These are phyloP conservation scores for Magallana gigas DNA, from an alignment of 1,140 invertebrate species.

Conservation along the genomic window DNA sequence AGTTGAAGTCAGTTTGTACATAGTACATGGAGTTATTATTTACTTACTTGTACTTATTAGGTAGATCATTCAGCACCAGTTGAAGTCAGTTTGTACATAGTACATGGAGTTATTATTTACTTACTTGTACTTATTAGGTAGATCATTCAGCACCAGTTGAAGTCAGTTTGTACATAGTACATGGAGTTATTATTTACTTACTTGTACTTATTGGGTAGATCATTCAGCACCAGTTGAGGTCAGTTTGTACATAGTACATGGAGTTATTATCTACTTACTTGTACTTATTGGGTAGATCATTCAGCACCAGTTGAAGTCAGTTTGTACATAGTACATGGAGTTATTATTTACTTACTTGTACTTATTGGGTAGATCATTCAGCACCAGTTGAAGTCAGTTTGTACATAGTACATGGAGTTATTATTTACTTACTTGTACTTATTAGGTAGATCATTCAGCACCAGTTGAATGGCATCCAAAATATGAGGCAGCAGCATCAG, in stretches of 20 bases:
- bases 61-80: conserved; percentile 84
- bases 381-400: conserved; percentile 37
- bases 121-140: conserved; percentile 47
- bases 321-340: too few species aligned
- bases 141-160: conserved; percentile 83
- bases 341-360: not conserved
- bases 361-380: conserved; percentile 84
- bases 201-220: conserved; percentile 77
- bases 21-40: too few species aligned
- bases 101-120: too few species aligned
- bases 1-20: too few species aligned
- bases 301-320: conserved; percentile 78
- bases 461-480: conserved; percentile 92
- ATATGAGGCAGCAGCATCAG: conserved; percentile 93
- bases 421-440: not conserved
- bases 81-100: too few species aligned
- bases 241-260: too few species aligned
- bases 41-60: conserved; percentile 40
- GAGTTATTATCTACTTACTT: too few species aligned
- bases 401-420: too few species aligned
- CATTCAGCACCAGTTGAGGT: conserved; percentile 81
- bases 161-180: too few species aligned
- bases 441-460: conserved; percentile 85
- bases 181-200: too few species aligned
- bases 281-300: conserved; percentile 81